Evolutionary conservation across 2,797 vertebrate genomes (phyloP), one percentile per base, ranked within the genome.

Genomic region (Arrhamphus sclerolepis): DNA sequence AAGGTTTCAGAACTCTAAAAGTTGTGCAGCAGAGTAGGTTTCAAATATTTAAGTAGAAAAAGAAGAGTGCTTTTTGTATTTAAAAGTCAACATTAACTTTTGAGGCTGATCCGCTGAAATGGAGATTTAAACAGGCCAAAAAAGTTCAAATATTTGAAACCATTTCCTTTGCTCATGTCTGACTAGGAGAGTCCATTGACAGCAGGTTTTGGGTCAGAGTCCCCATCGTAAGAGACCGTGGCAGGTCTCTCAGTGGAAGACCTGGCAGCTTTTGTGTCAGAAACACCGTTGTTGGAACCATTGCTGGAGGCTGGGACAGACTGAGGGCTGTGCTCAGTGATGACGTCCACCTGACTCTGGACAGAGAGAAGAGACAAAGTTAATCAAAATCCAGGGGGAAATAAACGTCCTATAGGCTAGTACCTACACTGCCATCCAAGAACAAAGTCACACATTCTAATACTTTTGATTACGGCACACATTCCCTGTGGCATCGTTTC

Each of bases 111-210:
- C 62, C 42, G 50, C 22, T 63, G 66, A 76, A 63, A 10, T 21
- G 20, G 28, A 70, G 52, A 64, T 72, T 75, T 11, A 64, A 77
- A 73, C 43, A 31, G 72, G 55, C 75, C 75, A 53, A 56, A 93
- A 29, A 70, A 67, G 56, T 63, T 70, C 38, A 83, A 81, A 86
- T 78, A 86, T 86, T 71, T 80, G 83, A 87, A 86, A 83, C 76
- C 64, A 22, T 78, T 70, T 82, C 72, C 59, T 65, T 66, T 47
- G 54, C 68, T 28, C n/a, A 1, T 63, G 47, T 59, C 41, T 52
- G 56, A 94, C 95, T 96, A 98, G 88, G 95, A 97, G 89, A 98
- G 93, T 82, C 97, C 97, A 59, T 99, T 99, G 72, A 95, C 91
- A 64, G 95, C 95, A 53, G 94, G 89, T 85, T 94, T 90, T 46